A percentile compares a stretch with the other conserved stretches of the same genome.
Evolutionary conservation across 2,888 invertebrate genomes (phyloP).

Genomic region (Scrobipalpa atriplicella): DNA sequence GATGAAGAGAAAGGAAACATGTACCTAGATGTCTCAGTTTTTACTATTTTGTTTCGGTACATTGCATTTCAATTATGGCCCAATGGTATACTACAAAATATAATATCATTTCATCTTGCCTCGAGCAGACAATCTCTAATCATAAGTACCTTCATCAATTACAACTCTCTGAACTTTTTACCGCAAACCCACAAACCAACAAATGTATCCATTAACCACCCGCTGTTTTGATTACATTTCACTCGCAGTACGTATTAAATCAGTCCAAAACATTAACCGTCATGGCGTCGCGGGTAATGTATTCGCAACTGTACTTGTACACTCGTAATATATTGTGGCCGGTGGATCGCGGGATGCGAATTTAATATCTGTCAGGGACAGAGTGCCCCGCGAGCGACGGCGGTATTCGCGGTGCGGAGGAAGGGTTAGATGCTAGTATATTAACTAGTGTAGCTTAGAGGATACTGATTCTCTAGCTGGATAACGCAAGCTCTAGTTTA

Average conservation of each 20-base stretch:
- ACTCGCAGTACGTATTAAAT: constrained; percentile 20
- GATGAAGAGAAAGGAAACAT: no score
- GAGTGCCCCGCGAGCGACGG: constrained; percentile 52
- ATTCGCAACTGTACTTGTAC: constrained; percentile 23
- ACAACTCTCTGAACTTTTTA: background rate
- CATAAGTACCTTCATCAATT: background rate
- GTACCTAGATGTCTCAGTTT: no score
- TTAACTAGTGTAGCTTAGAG: background rate
- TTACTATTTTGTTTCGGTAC: no score
- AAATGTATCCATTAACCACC: background rate
- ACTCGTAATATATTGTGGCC: constrained; percentile 65
- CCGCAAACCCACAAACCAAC: background rate
- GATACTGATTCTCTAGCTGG: no score
- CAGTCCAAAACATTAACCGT: constrained; percentile 25
- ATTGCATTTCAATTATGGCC: no score
- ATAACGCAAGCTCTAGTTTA: no score
- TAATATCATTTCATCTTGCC: no score
- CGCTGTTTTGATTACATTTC: constrained; percentile 22
- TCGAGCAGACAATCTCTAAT: no score
- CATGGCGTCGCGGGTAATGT: constrained; percentile 18
- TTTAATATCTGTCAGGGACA: constrained; percentile 79
- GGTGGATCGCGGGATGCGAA: constrained; percentile 60
- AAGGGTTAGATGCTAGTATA: background rate
- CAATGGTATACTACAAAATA: no score
- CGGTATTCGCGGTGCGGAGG: background rate